These are phyloP conservation scores for Lacanobia wlatinum DNA, from an alignment of 2,888 invertebrate genomes.

Conservation along the genomic window DNA sequence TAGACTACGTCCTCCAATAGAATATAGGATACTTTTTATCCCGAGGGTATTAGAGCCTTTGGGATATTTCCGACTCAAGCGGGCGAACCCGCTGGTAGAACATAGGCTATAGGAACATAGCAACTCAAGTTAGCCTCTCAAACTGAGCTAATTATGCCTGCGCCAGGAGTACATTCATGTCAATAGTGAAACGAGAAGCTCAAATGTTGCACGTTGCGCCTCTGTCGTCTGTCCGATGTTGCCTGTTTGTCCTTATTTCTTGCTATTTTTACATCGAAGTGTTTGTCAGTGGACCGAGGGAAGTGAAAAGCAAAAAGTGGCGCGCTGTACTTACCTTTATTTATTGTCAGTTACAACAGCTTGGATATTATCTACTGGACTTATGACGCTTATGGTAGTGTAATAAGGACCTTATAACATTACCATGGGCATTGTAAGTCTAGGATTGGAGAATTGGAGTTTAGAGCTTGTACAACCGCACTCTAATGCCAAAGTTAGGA, in stretches of 20 bases:
- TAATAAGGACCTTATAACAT: not conserved
- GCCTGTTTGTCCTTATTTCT: slow-evolving; percentile 1
- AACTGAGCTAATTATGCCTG: slow-evolving; percentile 9
- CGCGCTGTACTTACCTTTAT: not conserved
- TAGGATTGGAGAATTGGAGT: not conserved
- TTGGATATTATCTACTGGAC: not conserved
- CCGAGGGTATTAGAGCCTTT: too few relatives aligned
- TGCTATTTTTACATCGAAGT: slow-evolving; percentile 1
- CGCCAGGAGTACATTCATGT: not conserved
- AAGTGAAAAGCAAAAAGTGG: slow-evolving; percentile 20
- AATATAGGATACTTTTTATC: too few relatives aligned
- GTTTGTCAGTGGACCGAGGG: slow-evolving; percentile 3
- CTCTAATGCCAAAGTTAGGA: not conserved
- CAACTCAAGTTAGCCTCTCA: not conserved
- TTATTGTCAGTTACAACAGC: not conserved
- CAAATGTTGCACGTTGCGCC: not conserved
- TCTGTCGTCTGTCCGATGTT: not conserved
- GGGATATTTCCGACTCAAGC: too few relatives aligned
- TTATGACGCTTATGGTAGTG: not conserved
- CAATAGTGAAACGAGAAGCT: slow-evolving; percentile 1
- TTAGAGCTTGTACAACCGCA: too few relatives aligned
- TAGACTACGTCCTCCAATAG: too few relatives aligned
- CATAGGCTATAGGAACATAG: too few relatives aligned
- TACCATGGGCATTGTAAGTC: too few relatives aligned
- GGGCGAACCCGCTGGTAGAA: not conserved